Evolutionary conservation across 2,888 invertebrate species (phyloP), one percentile per base, ranked within the genome.

Genomic region (Stenolophus ochropezus): DNA sequence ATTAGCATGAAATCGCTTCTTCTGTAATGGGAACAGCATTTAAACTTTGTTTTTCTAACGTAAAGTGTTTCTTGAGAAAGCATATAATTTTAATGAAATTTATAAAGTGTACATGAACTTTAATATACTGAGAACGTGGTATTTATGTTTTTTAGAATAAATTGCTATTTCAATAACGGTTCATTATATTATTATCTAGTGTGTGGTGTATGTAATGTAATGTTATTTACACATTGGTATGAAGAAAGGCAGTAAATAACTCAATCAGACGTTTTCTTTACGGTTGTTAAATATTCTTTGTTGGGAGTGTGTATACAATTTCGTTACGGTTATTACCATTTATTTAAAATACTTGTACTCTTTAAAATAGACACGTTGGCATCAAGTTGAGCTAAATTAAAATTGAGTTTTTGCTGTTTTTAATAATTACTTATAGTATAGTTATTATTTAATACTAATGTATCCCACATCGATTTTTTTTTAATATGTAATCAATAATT

Each of bases 61-160:
- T 51, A 51, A 51, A 51, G 51, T 51, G 16, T 51, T 51, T 4
- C 51, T 51, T 51, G 16, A n/a, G 16, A 51, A 14, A 51, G 16
- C 51, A 51, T 51, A 51, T 51, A 51, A 51, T 51, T 51, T 51
- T 14, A 51, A 14, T 51, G 16, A 51, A 51, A 51, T 51, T 51
- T 51, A 16, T 51, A 51, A 4, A 42, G 0, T 42, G 8, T 11
- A 42, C 33, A 8, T 33, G 8, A 33, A 33, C 33, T 33, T 4
- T 33, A 33, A 8, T 5, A 33, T 33, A 5, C 4, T 5, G 4
- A 33, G 33, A 33, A 33, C 8, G 33, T 33, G 4, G 33, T 33
- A 33, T 33, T 5, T 16, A 51, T 51, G 14, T n/a, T 51, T 51
- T 16, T 16, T 14, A n/a, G 51, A 5, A 51, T 51, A 51, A 51